Percentiles rank a stretch among this genome's conserved stretches.
Conservation (phyloP, 2,888 invertebrate species). For the Helobdella robusta region DNA sequence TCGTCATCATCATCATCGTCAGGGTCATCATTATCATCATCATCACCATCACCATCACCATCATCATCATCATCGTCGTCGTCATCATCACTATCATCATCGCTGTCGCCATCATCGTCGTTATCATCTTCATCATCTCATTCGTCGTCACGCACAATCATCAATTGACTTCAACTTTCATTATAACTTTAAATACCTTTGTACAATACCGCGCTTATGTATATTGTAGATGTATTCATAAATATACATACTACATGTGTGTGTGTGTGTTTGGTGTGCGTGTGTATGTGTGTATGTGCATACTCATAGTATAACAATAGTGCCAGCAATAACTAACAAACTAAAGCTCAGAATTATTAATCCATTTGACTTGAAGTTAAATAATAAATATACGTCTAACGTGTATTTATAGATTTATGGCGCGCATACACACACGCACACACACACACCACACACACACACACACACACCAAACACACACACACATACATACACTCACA, state of each 20-base stretch:
- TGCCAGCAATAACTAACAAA: background rate
- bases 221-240: background rate
- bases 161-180: too few species aligned
- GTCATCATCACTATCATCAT: constrained; percentile 3
- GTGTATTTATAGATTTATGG: too few species aligned
- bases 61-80: constrained; percentile 3
- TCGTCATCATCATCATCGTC: constrained; percentile 3
- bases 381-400: too few species aligned
- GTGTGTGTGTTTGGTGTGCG: constrained; percentile 2
- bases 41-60: constrained; percentile 3
- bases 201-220: background rate
- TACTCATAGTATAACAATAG: background rate
- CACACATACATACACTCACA: too few species aligned
- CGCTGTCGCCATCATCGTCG: constrained; percentile 4
- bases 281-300: constrained; percentile 6
- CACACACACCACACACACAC: too few species aligned
- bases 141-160: too few species aligned
- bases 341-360: background rate
- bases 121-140: too few species aligned
- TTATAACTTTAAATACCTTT: background rate
- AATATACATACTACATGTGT: background rate
- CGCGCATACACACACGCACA: constrained; percentile 8
- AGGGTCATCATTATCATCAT: background rate
- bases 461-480: too few species aligned
- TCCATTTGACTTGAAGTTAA: too few species aligned